Evolutionary conservation across 2,888 invertebrate species (phyloP).

Genomic region (Lamproptera curius): DNA sequence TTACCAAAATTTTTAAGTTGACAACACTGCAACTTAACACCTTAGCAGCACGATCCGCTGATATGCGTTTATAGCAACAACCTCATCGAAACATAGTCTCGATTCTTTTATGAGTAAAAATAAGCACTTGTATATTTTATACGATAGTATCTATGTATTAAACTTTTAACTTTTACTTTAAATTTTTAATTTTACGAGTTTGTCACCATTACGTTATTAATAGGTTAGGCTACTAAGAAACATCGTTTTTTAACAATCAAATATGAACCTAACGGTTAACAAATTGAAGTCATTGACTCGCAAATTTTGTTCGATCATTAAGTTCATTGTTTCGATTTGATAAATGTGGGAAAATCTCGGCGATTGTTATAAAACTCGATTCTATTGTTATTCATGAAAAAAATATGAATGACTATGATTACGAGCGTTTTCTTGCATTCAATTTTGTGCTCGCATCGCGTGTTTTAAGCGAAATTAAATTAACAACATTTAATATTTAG

Average conservation of each 20-base stretch:
- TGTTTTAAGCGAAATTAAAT: too few relatives aligned
- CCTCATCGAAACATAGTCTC: constrained; percentile 14
- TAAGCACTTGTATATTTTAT: constrained; percentile 12
- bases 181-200: too few relatives aligned
- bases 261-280: background rate
- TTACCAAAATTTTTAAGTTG: background rate
- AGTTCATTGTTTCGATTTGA: background rate
- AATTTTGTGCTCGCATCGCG: too few relatives aligned
- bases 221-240: background rate
- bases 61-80: constrained; percentile 17
- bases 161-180: too few relatives aligned
- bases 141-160: too few relatives aligned
- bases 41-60: constrained; percentile 7
- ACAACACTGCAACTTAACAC: constrained; percentile 11
- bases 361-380: background rate
- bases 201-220: constrained; percentile 8
- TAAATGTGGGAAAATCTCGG: background rate
- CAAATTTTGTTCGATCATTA: background rate
- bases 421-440: too few relatives aligned
- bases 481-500: too few relatives aligned
- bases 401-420: too few relatives aligned
- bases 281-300: background rate
- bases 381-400: too few relatives aligned
- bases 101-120: constrained; percentile 15
- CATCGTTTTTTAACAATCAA: background rate